Percentiles rank a stretch among this genome's conserved stretches.
phyloP scores from a whole-genome alignment of 35 echinoderm and acorn worm genomes.

The Holothuria glaberrima region DNA sequence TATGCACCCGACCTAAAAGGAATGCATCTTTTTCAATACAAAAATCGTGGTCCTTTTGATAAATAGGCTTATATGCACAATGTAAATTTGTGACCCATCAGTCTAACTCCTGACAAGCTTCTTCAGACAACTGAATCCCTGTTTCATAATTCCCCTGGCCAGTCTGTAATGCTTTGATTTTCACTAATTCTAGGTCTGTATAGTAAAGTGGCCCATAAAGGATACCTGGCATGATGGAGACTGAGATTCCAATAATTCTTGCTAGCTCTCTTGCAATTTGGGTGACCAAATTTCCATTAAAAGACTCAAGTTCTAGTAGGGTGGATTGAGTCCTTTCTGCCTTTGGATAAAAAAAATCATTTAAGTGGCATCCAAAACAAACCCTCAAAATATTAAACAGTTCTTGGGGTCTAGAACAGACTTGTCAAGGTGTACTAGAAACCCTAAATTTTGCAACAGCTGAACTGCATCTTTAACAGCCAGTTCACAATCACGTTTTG shows the following conservation, averaged over 20 bases:
- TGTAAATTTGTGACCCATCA: conserved; percentile 46
- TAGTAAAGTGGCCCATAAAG: conserved; percentile 54
- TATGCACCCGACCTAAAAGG: conserved; percentile 30
- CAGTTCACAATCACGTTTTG: background rate
- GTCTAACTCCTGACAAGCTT: background rate
- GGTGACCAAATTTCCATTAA: background rate
- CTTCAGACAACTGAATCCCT: conserved; percentile 1
- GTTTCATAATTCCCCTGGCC: conserved; percentile 40
- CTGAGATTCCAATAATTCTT: conserved; percentile 32
- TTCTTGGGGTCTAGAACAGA: conserved; percentile 22
- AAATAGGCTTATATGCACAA: background rate
- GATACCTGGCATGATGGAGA: conserved; percentile 19
- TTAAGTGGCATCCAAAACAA: no score
- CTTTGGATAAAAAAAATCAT: no score
- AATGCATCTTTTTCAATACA: conserved; percentile 48
- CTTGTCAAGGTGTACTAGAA: conserved; percentile 45
- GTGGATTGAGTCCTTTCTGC: no score
- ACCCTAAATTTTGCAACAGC: conserved; percentile 41
- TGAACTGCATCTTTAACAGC: conserved; percentile 11
- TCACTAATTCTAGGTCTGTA: conserved; percentile 34
- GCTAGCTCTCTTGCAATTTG: conserved; percentile 28
- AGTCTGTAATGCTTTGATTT: conserved; percentile 32
- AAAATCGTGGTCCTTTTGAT: conserved; percentile 20
- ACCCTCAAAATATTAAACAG: no score
- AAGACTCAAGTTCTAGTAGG: background rate